These are phyloP conservation scores for Lordiphosa andalusiaca DNA, from an alignment of 2,888 invertebrate genomes.

Conservation along the genomic window DNA sequence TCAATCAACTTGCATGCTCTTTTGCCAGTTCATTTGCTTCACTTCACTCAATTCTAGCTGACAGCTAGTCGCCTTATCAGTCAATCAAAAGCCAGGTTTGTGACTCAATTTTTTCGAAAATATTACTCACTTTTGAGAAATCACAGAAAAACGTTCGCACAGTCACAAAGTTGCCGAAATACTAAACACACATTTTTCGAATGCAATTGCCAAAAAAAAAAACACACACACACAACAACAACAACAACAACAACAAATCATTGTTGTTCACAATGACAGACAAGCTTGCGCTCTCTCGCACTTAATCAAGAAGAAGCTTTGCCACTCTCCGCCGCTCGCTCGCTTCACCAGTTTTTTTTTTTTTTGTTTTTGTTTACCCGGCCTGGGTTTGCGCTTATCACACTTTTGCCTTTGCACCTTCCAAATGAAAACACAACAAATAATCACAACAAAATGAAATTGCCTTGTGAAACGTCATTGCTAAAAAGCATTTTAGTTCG, in stretches of 20 bases:
- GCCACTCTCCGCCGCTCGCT: constrained; percentile 15
- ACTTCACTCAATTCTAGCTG: constrained; percentile 11
- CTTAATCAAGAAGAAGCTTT: constrained; percentile 20
- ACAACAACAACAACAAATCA: constrained; percentile 22
- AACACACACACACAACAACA: constrained; percentile 20
- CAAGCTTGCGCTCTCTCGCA: constrained; percentile 6
- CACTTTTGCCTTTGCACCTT: constrained; percentile 48
- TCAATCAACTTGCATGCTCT: constrained; percentile 1
- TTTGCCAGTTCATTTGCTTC: constrained; percentile 6
- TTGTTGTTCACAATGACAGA: constrained; percentile 2
- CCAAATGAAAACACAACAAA: constrained; percentile 28
- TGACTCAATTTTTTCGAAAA: constrained; percentile 29
- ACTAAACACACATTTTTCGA: constrained; percentile 64
- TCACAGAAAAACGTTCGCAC: constrained; percentile 58
- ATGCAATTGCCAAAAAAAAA: constrained; percentile 60
- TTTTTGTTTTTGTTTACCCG: constrained; percentile 59
- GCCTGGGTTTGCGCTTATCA: constrained; percentile 53
- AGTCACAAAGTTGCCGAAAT: constrained; percentile 72
- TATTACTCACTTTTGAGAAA: constrained; percentile 34
- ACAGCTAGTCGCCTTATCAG: constrained; percentile 11
- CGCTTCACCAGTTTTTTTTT: constrained; percentile 21
- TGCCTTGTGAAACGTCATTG: constrained; percentile 58
- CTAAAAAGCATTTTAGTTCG: constrained; percentile 59
- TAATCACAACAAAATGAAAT: constrained; percentile 61
- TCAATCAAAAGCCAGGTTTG: constrained; percentile 9